Evolutionary conservation across 2,797 vertebrate genomes (phyloP), one percentile per base, ranked within the genome.

Genomic region (Myoxocephalus aenaeus): DNA sequence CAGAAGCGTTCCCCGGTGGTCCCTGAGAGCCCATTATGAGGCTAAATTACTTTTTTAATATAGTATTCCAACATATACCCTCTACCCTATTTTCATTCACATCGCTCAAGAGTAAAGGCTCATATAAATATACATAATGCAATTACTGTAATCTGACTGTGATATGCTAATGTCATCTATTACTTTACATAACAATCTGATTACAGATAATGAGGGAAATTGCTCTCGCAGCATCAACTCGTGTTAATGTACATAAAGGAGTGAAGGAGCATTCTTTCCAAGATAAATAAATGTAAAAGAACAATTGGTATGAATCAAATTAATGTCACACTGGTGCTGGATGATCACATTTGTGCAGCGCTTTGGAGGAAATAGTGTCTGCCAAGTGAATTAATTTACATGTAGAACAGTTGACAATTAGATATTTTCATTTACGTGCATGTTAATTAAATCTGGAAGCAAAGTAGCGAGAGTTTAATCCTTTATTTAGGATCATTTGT

Each of bases 31-130:
- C 38, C 62, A 44, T 67, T 74, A 65, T 22, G 32, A 1, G 51
- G 67, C 90, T 81, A 62, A 93, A 93, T 91, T 94, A 89, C 66
- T 94, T 71, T 40, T 73, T 69, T 36, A 36, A 70, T 63, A 36
- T 67, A 66, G 70, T 64, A 77, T 71, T 58, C 44, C 68, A 40
- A 73, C 34, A 72, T 40, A 11, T 70, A 27, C 20, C 61, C 38
- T 58, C 29, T 7, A 20, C 27, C 34, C 34, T 74, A 46, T 79
- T 63, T 54, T 42, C 38, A 67, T 59, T 66, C 51, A 81, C 17
- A 62, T 46, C 7, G 18, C 44, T 61, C 13, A 22, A 13, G 54
- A 48, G 20, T 3, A 18, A 54, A 71, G 32, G n/a, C 54, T 80
- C 29, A 9, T 44, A 71, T n/a, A 7, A 50, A 17, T 15, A 56